A percentile compares a stretch with the other conserved stretches of the same genome.
Evolutionary conservation across 2,797 vertebrate genomes (phyloP).

Genomic region (Danio choprae): DNA sequence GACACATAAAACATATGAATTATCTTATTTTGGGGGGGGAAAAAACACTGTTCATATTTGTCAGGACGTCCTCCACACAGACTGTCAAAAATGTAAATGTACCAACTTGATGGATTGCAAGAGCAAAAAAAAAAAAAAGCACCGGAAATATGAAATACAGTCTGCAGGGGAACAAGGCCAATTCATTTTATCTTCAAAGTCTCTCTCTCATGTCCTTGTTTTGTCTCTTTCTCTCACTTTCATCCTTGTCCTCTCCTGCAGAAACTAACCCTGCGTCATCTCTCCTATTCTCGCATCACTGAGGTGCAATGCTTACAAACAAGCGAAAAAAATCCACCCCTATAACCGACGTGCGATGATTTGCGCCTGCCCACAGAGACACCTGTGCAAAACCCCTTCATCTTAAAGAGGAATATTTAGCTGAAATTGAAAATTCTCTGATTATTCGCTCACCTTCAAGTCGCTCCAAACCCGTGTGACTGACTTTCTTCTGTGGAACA

Average conservation of each 20-base stretch:
- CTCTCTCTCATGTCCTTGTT: slow-evolving; percentile 22
- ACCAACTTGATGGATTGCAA: not conserved
- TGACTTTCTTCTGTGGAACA: not conserved
- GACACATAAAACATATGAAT: not conserved
- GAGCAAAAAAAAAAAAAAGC: not conserved
- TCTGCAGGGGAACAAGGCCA: slow-evolving; percentile 18
- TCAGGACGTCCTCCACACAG: not conserved
- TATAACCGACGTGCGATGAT: not conserved
- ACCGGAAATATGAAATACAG: slow-evolving; percentile 29
- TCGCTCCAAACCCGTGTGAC: not conserved
- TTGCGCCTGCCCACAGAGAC: not conserved
- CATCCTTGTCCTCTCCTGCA: slow-evolving; percentile 31
- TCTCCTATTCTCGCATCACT: slow-evolving; percentile 19
- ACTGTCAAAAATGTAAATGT: not conserved
- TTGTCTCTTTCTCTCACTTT: slow-evolving; percentile 32
- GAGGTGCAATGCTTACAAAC: slow-evolving; percentile 21
- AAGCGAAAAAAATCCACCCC: not conserved
- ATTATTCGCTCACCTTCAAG: not conserved
- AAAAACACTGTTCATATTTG: not conserved
- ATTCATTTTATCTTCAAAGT: slow-evolving; percentile 38
- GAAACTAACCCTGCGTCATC: slow-evolving; percentile 21
- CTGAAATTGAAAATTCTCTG: not conserved
- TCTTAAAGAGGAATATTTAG: slow-evolving; percentile 38
- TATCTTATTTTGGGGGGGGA: not conserved
- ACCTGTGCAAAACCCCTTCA: slow-evolving; percentile 41